Conservation (phyloP, 2,797 vertebrate genomes). For the Synanceia verrucosa region DNA sequence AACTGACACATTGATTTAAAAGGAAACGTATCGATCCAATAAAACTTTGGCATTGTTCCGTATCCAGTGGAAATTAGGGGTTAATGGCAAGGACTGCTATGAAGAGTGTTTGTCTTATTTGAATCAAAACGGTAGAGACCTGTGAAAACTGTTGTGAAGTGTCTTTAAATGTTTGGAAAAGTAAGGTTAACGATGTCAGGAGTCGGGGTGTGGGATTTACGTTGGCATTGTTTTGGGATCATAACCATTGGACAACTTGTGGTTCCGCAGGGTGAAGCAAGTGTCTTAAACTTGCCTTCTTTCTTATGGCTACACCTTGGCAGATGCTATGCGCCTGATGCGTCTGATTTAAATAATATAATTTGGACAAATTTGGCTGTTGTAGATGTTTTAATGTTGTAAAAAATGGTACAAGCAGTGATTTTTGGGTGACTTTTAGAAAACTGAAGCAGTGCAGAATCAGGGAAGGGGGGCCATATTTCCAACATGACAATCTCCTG, state of each 20-base stretch:
- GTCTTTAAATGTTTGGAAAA: background rate
- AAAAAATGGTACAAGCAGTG: background rate
- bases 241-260: background rate
- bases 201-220: background rate
- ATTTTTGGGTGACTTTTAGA: background rate
- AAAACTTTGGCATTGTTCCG: too few relatives aligned
- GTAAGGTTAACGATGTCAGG: background rate
- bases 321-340: background rate
- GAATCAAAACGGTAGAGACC: background rate
- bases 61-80: too few relatives aligned
- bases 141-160: background rate
- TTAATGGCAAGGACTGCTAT: constrained; percentile 9
- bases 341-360: too few relatives aligned
- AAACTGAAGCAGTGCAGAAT: background rate
- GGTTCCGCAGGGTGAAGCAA: background rate
- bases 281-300: background rate
- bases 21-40: too few relatives aligned
- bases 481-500: background rate
- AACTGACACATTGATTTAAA: too few relatives aligned
- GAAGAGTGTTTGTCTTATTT: background rate
- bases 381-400: background rate
- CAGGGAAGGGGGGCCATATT: background rate
- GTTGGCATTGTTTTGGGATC: background rate
- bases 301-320: too few relatives aligned
- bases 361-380: too few relatives aligned